A percentile compares a stretch with the other conserved stretches of the same genome.
These are phyloP conservation scores for Atherinomorus stipes DNA, from an alignment of 2,113 vertebrate species.

Conservation along the genomic window DNA sequence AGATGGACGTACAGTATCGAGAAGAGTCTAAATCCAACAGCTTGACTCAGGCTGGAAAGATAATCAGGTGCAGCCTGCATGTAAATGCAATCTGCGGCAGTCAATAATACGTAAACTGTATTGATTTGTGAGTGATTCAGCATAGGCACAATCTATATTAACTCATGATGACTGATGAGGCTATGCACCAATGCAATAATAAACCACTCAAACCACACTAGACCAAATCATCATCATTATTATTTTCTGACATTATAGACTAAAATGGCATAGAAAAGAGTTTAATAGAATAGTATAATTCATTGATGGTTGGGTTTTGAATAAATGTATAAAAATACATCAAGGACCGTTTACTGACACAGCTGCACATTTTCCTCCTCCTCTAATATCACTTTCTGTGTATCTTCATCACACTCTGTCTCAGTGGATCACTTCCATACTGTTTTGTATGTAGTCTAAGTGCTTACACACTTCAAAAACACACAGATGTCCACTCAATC, in stretches of 20 bases:
- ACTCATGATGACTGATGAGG: constrained; percentile 47
- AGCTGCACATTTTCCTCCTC: constrained; percentile 9
- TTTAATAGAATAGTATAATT: not conserved
- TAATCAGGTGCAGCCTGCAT: constrained; percentile 56
- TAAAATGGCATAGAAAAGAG: not conserved
- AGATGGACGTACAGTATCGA: constrained; percentile 13
- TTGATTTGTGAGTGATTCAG: constrained; percentile 66
- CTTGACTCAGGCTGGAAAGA: constrained; percentile 42
- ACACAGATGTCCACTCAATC: constrained; percentile 10
- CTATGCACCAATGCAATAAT: constrained; percentile 47
- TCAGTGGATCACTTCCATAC: constrained; percentile 14
- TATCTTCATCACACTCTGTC: constrained; percentile 48
- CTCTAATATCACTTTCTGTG: constrained; percentile 52
- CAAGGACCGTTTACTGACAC: constrained; percentile 9
- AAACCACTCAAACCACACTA: constrained; percentile 32
- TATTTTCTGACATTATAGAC: not conserved
- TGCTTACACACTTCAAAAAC: not conserved
- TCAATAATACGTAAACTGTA: constrained; percentile 66
- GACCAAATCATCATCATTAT: constrained; percentile 10
- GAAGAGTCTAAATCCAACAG: constrained; percentile 18
- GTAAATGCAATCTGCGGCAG: constrained; percentile 56
- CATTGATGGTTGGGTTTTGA: not conserved
- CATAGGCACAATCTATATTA: constrained; percentile 53
- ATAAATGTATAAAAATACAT: constrained; percentile 9
- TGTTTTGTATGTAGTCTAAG: not conserved